Evolutionary conservation across 35 echinoderm and acorn worm genomes (phyloP), one percentile per base, ranked within the genome.

Genomic region (Chiridota heheva): DNA sequence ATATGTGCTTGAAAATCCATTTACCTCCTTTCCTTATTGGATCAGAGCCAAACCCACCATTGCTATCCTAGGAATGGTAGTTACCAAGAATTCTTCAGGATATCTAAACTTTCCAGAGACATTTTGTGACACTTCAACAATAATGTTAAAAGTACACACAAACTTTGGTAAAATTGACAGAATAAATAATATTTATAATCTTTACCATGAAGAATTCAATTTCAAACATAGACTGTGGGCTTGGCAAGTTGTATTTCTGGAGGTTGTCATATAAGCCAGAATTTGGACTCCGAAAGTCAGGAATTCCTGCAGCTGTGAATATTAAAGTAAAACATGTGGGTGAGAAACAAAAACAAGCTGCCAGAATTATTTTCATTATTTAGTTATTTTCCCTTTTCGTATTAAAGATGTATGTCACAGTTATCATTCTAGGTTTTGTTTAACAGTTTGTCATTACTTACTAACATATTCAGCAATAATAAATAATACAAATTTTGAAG

Each of bases 201-300:
- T 72, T 63, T 84, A 97, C 94, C 84, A 65, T 91, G 71, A 97
- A 97, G 42, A 80, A 97, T 12, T 75, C 80, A 60, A 97, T 91
- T 56, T 97, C 94, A 88, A 97, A 97, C 40, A 97, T 97, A 32
- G 88, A 70, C 59, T 91, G 84, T 31, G 94, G 88, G 37, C 42
- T 80, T 34, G 94, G 94, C n/a, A 97, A 58, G 58, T 97, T 97
- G 73, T 91, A 97, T 42, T 97, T 84, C 41, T 91, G 88, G 29
- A 97, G 82, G 47, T 97, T 97, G 48, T 91, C 85, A 81, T 97
- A 97, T 12, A 97, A 63, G 29, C 94, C 94, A 40, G 84, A 82
- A 10, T 85, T 89, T 15, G 94, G 94, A 30, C 78, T 88, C 20
- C 94, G 67, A 63, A 97, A 97, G 39, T 97, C 94, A 62, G 94